These are phyloP conservation scores for Scolopax mira DNA, from an alignment of 2,113 vertebrate genomes.

Conservation along the genomic window DNA sequence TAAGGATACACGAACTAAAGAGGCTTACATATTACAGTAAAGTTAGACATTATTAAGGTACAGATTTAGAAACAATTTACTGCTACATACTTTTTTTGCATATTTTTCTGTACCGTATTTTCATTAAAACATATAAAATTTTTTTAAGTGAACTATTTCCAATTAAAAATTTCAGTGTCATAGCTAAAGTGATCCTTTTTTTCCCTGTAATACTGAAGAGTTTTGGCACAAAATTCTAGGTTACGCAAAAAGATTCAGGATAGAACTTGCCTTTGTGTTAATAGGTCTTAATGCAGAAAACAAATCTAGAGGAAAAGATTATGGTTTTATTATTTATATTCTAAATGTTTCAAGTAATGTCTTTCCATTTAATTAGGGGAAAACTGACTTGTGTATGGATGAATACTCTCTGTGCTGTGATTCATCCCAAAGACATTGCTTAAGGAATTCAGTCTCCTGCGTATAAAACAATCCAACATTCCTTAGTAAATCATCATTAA, in stretches of 20 bases:
- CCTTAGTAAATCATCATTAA: background rate
- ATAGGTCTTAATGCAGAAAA: background rate
- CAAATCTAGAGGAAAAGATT: background rate
- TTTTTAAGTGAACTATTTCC: background rate
- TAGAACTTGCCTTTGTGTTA: background rate
- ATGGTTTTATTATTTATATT: background rate
- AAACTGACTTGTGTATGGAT: background rate
- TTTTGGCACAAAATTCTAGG: background rate
- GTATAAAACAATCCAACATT: background rate
- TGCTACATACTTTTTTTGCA: background rate
- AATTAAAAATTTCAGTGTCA: background rate
- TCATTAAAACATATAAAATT: background rate
- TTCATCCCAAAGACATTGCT: background rate
- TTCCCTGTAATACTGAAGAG: background rate
- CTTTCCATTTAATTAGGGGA: background rate
- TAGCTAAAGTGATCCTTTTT: background rate
- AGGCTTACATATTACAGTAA: background rate
- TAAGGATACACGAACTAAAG: background rate
- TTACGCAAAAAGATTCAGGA: background rate
- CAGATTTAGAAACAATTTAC: background rate
- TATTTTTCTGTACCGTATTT: background rate
- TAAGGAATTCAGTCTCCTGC: background rate
- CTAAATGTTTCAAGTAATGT: background rate
- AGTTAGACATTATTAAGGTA: background rate
- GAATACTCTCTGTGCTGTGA: background rate